Conservation (phyloP, 2,797 vertebrate species). For the Pipistrellus pygmaeus region DNA sequence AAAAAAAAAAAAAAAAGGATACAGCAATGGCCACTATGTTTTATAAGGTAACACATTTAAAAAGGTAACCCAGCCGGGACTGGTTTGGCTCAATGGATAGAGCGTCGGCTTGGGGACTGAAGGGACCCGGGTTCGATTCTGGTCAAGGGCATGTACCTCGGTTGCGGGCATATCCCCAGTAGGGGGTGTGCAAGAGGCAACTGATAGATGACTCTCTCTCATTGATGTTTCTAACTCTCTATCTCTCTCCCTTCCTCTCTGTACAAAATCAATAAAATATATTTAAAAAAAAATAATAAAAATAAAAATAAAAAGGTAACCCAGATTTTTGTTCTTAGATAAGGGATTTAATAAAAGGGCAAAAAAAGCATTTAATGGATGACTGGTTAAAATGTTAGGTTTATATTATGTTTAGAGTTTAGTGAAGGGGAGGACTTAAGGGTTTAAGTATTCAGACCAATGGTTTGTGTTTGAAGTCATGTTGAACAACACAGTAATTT, state of each 20-base stretch:
- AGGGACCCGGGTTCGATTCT: too few relatives aligned
- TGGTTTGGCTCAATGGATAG: too few relatives aligned
- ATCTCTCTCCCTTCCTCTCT: too few relatives aligned
- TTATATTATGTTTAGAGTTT: conserved; percentile 32
- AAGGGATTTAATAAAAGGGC: conserved; percentile 5
- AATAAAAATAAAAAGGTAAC: background rate
- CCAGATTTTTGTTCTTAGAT: conserved; percentile 2
- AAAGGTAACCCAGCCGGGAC: background rate
- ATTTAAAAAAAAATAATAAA: too few relatives aligned
- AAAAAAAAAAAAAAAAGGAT: background rate
- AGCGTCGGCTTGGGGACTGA: too few relatives aligned
- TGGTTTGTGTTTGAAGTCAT: conserved; percentile 10
- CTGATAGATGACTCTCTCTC: too few relatives aligned
- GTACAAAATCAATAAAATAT: too few relatives aligned
- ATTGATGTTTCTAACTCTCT: too few relatives aligned
- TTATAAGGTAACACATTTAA: background rate
- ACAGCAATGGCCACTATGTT: background rate
- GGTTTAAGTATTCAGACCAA: background rate
- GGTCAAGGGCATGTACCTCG: too few relatives aligned
- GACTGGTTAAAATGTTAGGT: background rate
- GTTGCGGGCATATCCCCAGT: too few relatives aligned
- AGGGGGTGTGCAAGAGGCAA: too few relatives aligned
- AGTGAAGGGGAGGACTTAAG: background rate
- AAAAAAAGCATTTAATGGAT: background rate
- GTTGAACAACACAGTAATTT: background rate